phyloP scores from a whole-genome alignment of 1,140 invertebrate species.

The Aporrectodea caliginosa region DNA sequence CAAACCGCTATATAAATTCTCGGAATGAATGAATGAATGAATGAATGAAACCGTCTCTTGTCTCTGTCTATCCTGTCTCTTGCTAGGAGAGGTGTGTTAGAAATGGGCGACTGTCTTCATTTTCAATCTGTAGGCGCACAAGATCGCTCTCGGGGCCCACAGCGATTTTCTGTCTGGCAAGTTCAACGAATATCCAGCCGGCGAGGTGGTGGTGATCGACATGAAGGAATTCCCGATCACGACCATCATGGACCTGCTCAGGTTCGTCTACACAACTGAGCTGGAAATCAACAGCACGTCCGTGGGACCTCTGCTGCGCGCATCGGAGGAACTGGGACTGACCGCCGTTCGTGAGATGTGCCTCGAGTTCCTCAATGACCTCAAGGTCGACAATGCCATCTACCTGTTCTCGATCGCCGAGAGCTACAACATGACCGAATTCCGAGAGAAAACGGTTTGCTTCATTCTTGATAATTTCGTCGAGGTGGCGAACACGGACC shows the following conservation, averaged over 20 bases:
- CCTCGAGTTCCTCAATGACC: conserved; percentile 11
- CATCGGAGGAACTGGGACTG: conserved; percentile 16
- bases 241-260: conserved; percentile 5
- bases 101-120: no score
- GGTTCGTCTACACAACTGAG: conserved; percentile 10
- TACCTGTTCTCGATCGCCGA: conserved; percentile 22
- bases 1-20: no score
- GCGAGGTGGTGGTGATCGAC: conserved; percentile 10
- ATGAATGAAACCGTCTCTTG: no score
- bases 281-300: not conserved
- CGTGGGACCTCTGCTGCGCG: not conserved
- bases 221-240: conserved; percentile 7
- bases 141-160: not conserved
- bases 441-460: conserved; percentile 8
- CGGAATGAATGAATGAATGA: no score
- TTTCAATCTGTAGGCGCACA: no score
- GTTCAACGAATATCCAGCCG: conserved; percentile 17
- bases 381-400: conserved; percentile 18
- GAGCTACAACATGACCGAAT: not conserved
- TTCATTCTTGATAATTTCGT: conserved; percentile 20
- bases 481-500: conserved; percentile 8
- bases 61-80: no score
- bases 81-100: no score
- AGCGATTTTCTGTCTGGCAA: conserved; percentile 13
- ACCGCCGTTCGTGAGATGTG: conserved; percentile 10